Evolutionary conservation across 2,888 invertebrate genomes (phyloP).

Genomic region (Ernsta delagoae): DNA sequence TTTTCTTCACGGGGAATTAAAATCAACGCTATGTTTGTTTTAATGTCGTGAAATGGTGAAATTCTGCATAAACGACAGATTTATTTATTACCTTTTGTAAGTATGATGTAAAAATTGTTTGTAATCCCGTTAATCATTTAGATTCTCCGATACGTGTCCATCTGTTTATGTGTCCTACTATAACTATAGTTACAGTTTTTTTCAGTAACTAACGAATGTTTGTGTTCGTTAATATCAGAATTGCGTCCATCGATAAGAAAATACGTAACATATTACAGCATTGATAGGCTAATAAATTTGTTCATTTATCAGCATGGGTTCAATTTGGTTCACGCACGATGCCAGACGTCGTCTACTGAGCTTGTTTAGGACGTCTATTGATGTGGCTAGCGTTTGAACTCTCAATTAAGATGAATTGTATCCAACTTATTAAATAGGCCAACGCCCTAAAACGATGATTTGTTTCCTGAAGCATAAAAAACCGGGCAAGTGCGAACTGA

Average conservation of each 20-base stretch:
- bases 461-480: not conserved
- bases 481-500: too few relatives aligned
- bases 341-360: slow-evolving; percentile 34
- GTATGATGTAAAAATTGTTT: too few relatives aligned
- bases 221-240: not conserved
- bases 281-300: slow-evolving; percentile 20
- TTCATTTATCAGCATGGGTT: slow-evolving; percentile 32
- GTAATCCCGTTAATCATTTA: too few relatives aligned
- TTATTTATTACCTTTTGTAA: too few relatives aligned
- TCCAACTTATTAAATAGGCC: slow-evolving; percentile 10
- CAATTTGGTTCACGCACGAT: slow-evolving; percentile 25
- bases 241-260: not conserved
- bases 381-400: slow-evolving; percentile 38
- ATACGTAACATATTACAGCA: slow-evolving; percentile 6
- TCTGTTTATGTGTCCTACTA: too few relatives aligned
- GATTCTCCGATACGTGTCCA: too few relatives aligned
- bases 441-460: not conserved
- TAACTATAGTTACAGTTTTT: too few relatives aligned
- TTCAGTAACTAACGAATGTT: too few relatives aligned
- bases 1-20: too few relatives aligned
- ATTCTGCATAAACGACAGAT: too few relatives aligned
- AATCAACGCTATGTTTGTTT: too few relatives aligned
- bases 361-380: slow-evolving; percentile 38
- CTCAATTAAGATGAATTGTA: slow-evolving; percentile 57
- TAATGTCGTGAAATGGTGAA: too few relatives aligned